A percentile compares a stretch with the other conserved stretches of the same genome.
These are phyloP conservation scores for Mythimna vitellina DNA, from an alignment of 2,888 invertebrate species.

Conservation along the genomic window DNA sequence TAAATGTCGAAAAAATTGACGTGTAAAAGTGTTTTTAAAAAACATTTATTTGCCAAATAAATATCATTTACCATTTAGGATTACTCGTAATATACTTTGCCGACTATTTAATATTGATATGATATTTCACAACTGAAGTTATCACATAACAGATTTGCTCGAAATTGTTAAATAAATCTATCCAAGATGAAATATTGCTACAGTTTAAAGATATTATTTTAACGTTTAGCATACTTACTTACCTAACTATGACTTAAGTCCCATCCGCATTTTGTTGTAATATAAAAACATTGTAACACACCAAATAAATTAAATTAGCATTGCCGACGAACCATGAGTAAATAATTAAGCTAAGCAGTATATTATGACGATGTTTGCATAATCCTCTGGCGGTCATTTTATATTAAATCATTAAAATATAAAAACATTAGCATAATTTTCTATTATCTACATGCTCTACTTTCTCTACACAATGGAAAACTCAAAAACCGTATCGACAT, in stretches of 20 bases:
- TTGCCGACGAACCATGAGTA: constrained; percentile 45
- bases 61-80: no score
- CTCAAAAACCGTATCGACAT: constrained; percentile 66
- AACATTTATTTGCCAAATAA: no score
- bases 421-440: constrained; percentile 64
- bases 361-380: constrained; percentile 43
- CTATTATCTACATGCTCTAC: constrained; percentile 73
- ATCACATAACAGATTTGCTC: neutral
- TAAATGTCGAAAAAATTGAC: no score
- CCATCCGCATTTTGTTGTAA: constrained; percentile 5
- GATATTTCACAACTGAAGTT: neutral
- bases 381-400: constrained; percentile 41
- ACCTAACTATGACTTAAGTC: neutral
- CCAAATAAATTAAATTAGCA: constrained; percentile 46
- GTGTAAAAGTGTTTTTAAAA: no score
- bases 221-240: neutral
- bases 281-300: constrained; percentile 11
- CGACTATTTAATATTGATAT: neutral
- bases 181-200: neutral
- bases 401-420: constrained; percentile 50
- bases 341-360: constrained; percentile 52
- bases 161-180: neutral
- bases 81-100: no score
- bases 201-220: neutral
- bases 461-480: constrained; percentile 73